phyloP scores from a whole-genome alignment of 1,140 invertebrate genomes.

The Leptopilina clavipes region DNA sequence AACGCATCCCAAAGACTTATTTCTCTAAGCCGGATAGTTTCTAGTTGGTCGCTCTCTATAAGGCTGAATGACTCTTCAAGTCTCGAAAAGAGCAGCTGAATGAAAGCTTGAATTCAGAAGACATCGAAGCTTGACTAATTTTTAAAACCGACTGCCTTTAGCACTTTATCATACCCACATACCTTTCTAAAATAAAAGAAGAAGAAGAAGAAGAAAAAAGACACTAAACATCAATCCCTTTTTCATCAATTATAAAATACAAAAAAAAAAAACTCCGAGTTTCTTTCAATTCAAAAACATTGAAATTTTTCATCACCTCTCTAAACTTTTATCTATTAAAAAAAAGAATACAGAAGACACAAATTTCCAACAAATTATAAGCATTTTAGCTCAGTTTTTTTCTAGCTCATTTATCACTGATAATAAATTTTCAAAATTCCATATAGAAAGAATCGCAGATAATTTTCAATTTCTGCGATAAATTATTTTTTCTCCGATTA shows the following conservation, averaged over 20 bases:
- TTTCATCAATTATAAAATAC: background rate
- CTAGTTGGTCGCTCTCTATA: slow-evolving; percentile 2
- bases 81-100: slow-evolving; percentile 22
- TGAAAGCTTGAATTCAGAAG: slow-evolving; percentile 9
- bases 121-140: slow-evolving; percentile 20
- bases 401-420: too few species aligned
- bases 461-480: too few species aligned
- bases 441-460: too few species aligned
- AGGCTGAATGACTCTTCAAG: slow-evolving; percentile 18
- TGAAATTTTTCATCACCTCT: too few species aligned
- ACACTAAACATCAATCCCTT: background rate
- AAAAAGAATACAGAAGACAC: too few species aligned
- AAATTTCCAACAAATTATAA: too few species aligned
- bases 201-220: background rate
- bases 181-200: background rate
- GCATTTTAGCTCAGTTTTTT: too few species aligned
- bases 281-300: too few species aligned
- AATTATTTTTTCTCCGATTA: too few species aligned
- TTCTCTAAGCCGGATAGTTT: slow-evolving; percentile 19
- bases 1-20: slow-evolving; percentile 7
- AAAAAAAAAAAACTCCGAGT: too few species aligned
- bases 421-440: too few species aligned
- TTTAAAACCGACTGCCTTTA: background rate
- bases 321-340: too few species aligned
- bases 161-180: background rate